These are phyloP conservation scores for Crotalus tigris DNA, from an alignment of 2,113 vertebrate genomes.

Conservation along the genomic window DNA sequence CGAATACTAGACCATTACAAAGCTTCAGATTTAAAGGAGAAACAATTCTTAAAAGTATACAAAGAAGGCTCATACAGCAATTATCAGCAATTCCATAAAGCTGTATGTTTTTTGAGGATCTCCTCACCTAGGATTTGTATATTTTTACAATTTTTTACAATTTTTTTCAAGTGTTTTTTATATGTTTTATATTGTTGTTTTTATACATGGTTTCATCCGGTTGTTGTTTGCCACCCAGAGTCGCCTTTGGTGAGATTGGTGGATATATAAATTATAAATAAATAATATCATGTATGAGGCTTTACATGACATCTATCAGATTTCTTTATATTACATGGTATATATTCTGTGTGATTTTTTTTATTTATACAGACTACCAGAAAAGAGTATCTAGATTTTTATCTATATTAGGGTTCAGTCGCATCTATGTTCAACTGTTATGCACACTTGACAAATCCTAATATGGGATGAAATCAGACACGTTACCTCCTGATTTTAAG, in stretches of 20 bases:
- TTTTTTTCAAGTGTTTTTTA: not conserved
- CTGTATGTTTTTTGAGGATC: not conserved
- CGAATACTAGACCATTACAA: not conserved
- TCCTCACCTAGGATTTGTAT: not conserved
- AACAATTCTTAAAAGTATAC: not conserved
- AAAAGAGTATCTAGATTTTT: not conserved
- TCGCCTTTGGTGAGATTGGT: not conserved
- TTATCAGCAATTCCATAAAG: not conserved
- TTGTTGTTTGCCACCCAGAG: not conserved
- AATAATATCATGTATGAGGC: not conserved
- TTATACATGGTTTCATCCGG: not conserved
- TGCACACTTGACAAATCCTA: not conserved
- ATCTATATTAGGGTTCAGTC: not conserved
- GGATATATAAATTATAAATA: no score
- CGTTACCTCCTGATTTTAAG: not conserved
- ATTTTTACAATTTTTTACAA: not conserved
- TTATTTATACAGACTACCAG: not conserved
- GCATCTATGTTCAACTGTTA: not conserved
- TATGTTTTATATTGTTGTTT: not conserved
- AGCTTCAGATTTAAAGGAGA: not conserved
- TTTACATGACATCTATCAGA: not conserved
- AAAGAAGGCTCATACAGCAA: not conserved
- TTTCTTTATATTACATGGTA: not conserved
- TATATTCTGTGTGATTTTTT: not conserved
- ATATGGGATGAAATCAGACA: not conserved